Evolutionary conservation across 2,888 invertebrate species (phyloP).

Genomic region (Julus scanicus): DNA sequence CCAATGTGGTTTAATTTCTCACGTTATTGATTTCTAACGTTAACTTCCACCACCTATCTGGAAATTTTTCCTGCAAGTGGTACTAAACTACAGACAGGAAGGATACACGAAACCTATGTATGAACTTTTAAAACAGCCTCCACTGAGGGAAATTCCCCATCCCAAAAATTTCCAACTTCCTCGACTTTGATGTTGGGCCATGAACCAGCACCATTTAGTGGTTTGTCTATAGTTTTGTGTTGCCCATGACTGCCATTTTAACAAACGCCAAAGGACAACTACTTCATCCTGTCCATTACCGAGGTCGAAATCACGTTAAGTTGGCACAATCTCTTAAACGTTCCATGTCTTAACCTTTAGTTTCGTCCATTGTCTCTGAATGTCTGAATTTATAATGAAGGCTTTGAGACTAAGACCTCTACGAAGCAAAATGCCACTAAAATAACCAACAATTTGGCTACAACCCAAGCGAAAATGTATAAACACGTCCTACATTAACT

Average conservation of each 20-base stretch:
- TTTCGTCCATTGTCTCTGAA: background rate
- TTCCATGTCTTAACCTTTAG: background rate
- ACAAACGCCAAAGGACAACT: background rate
- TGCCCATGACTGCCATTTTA: background rate
- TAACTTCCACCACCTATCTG: too few species aligned
- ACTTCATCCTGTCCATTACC: background rate
- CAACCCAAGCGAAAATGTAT: background rate
- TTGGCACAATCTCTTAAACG: background rate
- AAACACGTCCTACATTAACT: background rate
- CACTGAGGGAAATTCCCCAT: too few species aligned
- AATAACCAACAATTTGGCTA: slow-evolving; percentile 20
- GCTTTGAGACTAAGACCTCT: background rate
- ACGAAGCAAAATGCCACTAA: slow-evolving; percentile 16
- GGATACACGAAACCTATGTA: too few species aligned
- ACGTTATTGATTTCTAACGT: background rate
- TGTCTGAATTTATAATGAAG: slow-evolving; percentile 7
- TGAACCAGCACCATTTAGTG: background rate
- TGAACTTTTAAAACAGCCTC: too few species aligned
- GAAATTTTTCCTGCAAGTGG: too few species aligned
- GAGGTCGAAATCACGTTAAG: background rate
- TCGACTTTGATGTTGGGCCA: too few species aligned
- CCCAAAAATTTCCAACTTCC: too few species aligned
- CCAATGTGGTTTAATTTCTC: background rate
- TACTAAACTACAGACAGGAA: too few species aligned
- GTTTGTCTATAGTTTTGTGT: background rate